Evolutionary conservation across 1,140 invertebrate genomes (phyloP).

Genomic region (Galendromus occidentalis): DNA sequence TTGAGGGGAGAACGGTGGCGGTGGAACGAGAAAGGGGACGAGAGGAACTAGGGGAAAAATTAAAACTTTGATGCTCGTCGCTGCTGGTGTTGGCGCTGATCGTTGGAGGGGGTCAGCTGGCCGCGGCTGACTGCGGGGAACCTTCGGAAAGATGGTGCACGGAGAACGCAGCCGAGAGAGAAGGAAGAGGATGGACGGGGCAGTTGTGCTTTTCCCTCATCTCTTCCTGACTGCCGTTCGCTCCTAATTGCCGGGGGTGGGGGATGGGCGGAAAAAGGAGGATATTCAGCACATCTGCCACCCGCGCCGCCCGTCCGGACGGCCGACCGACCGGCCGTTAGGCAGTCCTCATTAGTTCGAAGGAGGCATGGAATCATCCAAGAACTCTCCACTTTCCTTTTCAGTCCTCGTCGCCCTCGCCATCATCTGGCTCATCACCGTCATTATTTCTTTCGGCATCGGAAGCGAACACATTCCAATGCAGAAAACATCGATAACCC

Average conservation of each 20-base stretch:
- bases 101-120: no score
- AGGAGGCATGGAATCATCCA: constrained; percentile 9
- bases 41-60: background rate
- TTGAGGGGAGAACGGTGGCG: no score
- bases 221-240: background rate
- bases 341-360: constrained; percentile 9
- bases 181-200: no score
- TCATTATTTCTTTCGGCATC: no score
- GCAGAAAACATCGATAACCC: no score
- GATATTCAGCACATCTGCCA: constrained; percentile 12
- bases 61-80: constrained; percentile 9
- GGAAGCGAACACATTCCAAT: no score
- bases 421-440: background rate
- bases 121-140: no score
- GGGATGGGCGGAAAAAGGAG: background rate
- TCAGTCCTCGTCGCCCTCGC: background rate
- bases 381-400: constrained; percentile 1
- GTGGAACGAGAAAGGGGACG: no score
- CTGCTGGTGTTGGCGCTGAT: background rate
- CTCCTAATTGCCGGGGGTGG: constrained; percentile 10
- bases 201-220: no score
- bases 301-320: background rate
- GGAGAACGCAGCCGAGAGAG: no score
- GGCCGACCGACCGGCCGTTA: background rate
- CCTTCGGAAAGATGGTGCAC: no score